Conservation (phyloP, 64 coral and sea anemone species). For the Stichodactyla helianthus region DNA sequence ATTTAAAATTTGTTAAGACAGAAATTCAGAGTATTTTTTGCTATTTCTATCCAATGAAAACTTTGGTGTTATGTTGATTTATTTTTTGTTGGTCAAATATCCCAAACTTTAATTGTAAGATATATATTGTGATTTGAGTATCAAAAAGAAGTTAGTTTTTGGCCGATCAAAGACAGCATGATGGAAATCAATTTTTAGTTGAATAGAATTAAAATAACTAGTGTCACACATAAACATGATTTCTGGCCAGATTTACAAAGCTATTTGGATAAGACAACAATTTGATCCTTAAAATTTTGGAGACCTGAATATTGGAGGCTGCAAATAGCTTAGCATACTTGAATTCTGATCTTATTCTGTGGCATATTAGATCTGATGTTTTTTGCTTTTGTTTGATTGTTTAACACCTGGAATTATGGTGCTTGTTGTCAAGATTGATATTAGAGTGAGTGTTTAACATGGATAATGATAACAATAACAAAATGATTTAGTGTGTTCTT, state of each 20-base stretch:
- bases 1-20: neutral
- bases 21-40: neutral
- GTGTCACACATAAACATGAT: too few relatives aligned
- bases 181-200: too few relatives aligned
- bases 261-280: neutral
- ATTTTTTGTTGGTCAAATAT: neutral
- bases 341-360: neutral
- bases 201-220: too few relatives aligned
- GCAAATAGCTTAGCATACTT: neutral
- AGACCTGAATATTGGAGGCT: neutral
- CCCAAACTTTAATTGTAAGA: neutral
- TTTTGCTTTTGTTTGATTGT: neutral
- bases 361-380: slow-evolving; percentile 1
- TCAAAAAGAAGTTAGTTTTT: neutral
- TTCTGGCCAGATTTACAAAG: neutral
- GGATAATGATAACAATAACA: neutral
- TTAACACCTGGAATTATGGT: neutral
- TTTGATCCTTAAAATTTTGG: neutral
- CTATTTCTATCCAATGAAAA: neutral
- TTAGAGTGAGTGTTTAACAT: neutral
- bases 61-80: neutral
- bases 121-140: neutral
- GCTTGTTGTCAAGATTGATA: neutral
- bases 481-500: neutral
- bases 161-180: neutral